phyloP scores from a whole-genome alignment of 2,113 vertebrate species.

The Ahaetulla prasina region DNA sequence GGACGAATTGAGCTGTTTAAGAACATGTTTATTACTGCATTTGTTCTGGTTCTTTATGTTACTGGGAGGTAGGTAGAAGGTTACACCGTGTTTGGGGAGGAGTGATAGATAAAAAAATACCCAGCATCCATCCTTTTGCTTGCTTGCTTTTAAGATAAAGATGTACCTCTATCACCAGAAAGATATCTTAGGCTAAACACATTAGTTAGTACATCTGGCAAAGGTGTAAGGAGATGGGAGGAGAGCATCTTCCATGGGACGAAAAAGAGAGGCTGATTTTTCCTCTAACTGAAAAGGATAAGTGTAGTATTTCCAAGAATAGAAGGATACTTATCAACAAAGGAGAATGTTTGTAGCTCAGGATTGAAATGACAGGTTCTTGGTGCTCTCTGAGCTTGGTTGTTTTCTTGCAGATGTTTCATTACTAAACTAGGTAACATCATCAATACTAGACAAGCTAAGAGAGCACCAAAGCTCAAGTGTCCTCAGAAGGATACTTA shows the following conservation, averaged over 20 bases:
- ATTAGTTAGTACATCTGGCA: not conserved
- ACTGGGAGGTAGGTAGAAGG: not conserved
- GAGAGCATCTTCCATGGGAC: not conserved
- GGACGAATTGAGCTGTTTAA: not conserved
- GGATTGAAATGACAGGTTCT: not conserved
- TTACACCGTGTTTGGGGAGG: not conserved
- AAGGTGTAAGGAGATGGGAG: not conserved
- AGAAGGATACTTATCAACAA: not conserved
- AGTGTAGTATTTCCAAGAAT: not conserved
- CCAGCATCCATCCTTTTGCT: not conserved
- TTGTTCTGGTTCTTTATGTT: not conserved
- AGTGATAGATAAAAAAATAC: not conserved
- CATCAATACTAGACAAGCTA: not conserved
- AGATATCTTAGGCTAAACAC: not conserved
- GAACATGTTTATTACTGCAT: not conserved
- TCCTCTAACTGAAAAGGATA: not conserved
- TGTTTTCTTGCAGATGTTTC: not conserved
- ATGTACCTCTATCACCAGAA: not conserved
- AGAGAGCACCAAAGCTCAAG: not conserved
- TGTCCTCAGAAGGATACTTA: not conserved
- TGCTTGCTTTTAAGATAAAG: not conserved
- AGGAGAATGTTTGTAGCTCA: not conserved
- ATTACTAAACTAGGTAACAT: not conserved
- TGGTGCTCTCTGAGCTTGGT: not conserved
- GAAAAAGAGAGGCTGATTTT: not conserved